Base-by-base conservation (phyloP, 2,888 invertebrate genomes). In the Metopia argyrocephala region DNA sequence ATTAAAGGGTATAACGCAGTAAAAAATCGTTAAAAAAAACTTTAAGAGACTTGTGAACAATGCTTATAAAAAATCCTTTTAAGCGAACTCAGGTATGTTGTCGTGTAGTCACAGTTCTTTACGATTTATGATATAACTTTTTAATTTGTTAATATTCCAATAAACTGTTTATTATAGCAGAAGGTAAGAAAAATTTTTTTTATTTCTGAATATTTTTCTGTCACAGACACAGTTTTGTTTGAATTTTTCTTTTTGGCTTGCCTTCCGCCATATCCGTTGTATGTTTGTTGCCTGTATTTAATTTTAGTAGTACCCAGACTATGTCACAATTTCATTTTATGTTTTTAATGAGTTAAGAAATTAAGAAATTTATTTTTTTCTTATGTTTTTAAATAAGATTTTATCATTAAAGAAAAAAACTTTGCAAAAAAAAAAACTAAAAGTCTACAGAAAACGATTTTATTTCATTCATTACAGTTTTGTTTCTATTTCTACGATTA, bases 261-360 rank as follows among this genome's bases (percentile, higher is more conserved):
- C 76, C 5, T 62, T 76, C 76, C n/a, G 9, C 15, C 38, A 38
- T 38, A 12, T 38, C 0, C 3, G 15, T 38, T 12, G 3, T 9
- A 9, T 38, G 12, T 38, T 9, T 15, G 9, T 38, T 38, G 38
- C 38, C 38, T 38, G 38, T 15, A 38, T 3, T 38, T n/a, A n/a
- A 38, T 38, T 38, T 38, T 9, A 38, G 12, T 9, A 9, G 12
- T 38, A 12, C 65, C 31, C 69, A 73, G 78, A 71, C 70, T 78
- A 20, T 73, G 65, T 78, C 52, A 71, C 78, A 78, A 75, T 57
- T 59, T 69, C 50, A 28, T 52, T 68, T 68, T 73, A 52, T 56
- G 57, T 80, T 75, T 83, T 82, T 84, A 84, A 84, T 84, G 84
- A 84, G 83, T 79, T 78, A 82, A 83, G 84, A 84, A 84, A 84